Conservation (phyloP, 2,888 invertebrate species). For the Phania funesta region DNA sequence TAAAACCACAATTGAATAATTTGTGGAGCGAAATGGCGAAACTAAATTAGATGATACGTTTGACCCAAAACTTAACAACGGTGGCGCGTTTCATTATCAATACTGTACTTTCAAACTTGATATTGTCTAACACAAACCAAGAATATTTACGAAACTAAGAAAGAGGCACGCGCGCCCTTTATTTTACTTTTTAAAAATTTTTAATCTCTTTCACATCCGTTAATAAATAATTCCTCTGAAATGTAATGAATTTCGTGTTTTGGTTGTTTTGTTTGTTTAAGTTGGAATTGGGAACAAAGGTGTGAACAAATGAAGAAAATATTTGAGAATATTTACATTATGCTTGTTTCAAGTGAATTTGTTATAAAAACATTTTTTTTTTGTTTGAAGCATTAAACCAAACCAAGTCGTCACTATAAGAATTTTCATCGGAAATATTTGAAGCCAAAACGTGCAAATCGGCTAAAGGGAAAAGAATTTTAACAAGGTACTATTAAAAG, state of each 20-base stretch:
- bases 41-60: constrained; percentile 69
- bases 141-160: neutral
- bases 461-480: no score
- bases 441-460: no score
- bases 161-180: constrained; percentile 12
- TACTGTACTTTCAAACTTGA: constrained; percentile 9
- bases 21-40: constrained; percentile 62
- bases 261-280: neutral
- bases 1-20: neutral
- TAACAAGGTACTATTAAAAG: no score
- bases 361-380: constrained; percentile 16
- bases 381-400: neutral
- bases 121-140: neutral
- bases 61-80: constrained; percentile 65
- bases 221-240: neutral
- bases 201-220: constrained; percentile 32
- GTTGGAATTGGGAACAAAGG: neutral
- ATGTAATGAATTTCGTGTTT: neutral
- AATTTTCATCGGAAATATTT: no score
- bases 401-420: neutral
- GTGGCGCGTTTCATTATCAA: constrained; percentile 10
- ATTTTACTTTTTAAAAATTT: neutral
- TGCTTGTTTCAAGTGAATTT: neutral
- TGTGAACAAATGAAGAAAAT: neutral
- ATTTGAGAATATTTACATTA: neutral